Evolutionary conservation across 2,888 invertebrate genomes (phyloP), one percentile per base, ranked within the genome.

Genomic region (Thymelicus sylvestris): DNA sequence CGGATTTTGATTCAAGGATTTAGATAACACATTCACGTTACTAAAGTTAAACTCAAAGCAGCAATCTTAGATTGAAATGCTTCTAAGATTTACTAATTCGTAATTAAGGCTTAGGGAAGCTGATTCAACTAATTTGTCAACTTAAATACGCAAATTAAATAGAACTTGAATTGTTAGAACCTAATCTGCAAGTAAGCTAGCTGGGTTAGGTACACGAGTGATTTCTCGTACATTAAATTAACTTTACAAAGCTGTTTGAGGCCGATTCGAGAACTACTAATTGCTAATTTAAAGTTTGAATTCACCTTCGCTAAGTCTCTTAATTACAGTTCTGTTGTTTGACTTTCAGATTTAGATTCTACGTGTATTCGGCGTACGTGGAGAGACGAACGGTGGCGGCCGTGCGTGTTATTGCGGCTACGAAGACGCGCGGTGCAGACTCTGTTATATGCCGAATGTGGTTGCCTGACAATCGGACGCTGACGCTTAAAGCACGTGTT

Each of bases 281-380:
- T 69, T 57, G 48, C 55, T 57, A 64, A 69, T 69, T 69, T 55
- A 55, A 69, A 69, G 63, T 69, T 69, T 39, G 68, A 44, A 63
- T 61, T 38, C 63, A 44, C 55, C 38, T 50, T 19, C 41, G 61
- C 15, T 62, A 19, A n/a, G 52, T 31, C 63, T 48, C n/a, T 59
- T 69, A 69, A 69, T 69, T 64, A 69, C 69, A 74, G 72, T 72
- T 69, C 69, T 73, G 72, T 72, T 69, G 64, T 67, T 67, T 62
- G 77, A 73, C 72, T 94, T 93, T 38, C 93, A 96, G 97, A 86
- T 97, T 96, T 87, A 97, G 97, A 87, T 98, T 98, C 93, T 98
- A 96, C 92, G 98, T 98, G 66, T 98, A 97, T 85, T 98, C 98
- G 10, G 98, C 98, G 65, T 98, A 96, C 85, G 97, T 96, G 84